These are phyloP conservation scores for Hyppa rectilinea DNA, from an alignment of 2,888 invertebrate genomes.

Conservation along the genomic window DNA sequence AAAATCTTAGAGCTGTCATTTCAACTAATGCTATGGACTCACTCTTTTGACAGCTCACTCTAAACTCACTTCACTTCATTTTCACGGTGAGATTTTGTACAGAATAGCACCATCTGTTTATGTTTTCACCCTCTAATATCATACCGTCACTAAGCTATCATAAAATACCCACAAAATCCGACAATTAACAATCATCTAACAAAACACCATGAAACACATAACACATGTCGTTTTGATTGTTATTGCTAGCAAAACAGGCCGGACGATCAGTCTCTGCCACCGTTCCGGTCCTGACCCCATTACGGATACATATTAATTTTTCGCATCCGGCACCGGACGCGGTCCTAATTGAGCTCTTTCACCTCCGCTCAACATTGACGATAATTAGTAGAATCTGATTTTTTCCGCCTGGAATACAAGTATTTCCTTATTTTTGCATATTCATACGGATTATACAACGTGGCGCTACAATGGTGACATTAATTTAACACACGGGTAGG, in stretches of 20 bases:
- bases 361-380: conserved; percentile 60
- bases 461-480: too few species aligned
- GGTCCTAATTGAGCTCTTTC: conserved; percentile 79
- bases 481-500: too few species aligned
- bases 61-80: too few species aligned
- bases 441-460: too few species aligned
- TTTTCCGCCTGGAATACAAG: conserved; percentile 17
- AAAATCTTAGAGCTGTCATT: too few species aligned
- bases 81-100: too few species aligned
- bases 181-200: conserved; percentile 17
- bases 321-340: conserved; percentile 80
- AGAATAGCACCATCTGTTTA: too few species aligned
- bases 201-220: conserved; percentile 44
- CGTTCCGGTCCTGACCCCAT: conserved; percentile 74
- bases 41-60: too few species aligned
- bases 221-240: conserved; percentile 69
- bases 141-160: not conserved
- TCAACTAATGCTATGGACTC: too few species aligned
- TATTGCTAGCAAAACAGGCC: conserved; percentile 71
- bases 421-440: conserved; percentile 10
- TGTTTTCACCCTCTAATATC: not conserved
- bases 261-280: conserved; percentile 77
- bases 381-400: conserved; percentile 57
- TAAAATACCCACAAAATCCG: not conserved
- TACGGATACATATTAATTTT: conserved; percentile 84